These are phyloP conservation scores for Mormyrops attenuatus DNA, from an alignment of 2,797 vertebrate species.

Conservation along the genomic window DNA sequence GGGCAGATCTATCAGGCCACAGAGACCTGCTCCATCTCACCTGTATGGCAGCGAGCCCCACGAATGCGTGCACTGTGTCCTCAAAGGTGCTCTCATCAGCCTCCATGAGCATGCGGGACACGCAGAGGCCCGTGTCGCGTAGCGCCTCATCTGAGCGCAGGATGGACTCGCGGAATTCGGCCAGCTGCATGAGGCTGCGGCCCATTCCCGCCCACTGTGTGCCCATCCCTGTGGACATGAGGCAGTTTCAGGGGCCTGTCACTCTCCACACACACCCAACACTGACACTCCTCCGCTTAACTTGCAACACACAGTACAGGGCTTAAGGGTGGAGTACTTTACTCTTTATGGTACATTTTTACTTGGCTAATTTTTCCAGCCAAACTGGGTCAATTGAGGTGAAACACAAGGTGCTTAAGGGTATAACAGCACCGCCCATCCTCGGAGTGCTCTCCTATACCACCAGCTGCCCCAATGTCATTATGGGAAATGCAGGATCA, in stretches of 20 bases:
- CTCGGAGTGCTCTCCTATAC: neutral
- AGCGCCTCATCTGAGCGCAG: conserved; percentile 74
- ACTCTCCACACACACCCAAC: neutral
- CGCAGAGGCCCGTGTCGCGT: conserved; percentile 73
- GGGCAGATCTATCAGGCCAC: neutral
- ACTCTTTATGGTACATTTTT: neutral
- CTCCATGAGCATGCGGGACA: conserved; percentile 75
- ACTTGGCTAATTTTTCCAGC: neutral
- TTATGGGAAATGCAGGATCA: neutral
- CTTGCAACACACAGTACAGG: neutral
- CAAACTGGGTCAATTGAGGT: neutral
- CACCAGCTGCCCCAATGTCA: neutral
- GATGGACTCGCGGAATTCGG: conserved; percentile 77
- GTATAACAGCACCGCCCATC: neutral
- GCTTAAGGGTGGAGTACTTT: neutral
- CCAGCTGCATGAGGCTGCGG: conserved; percentile 80
- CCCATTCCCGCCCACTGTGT: conserved; percentile 94
- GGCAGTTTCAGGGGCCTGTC: neutral
- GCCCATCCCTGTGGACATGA: conserved; percentile 79
- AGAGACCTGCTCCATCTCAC: conserved; percentile 44
- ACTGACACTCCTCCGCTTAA: neutral
- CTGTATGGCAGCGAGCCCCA: conserved; percentile 91
- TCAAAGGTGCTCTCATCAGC: conserved; percentile 78
- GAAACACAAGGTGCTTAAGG: neutral
- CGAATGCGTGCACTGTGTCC: conserved; percentile 81